phyloP scores from a whole-genome alignment of 2,888 invertebrate genomes.

The Allygus modestus region DNA sequence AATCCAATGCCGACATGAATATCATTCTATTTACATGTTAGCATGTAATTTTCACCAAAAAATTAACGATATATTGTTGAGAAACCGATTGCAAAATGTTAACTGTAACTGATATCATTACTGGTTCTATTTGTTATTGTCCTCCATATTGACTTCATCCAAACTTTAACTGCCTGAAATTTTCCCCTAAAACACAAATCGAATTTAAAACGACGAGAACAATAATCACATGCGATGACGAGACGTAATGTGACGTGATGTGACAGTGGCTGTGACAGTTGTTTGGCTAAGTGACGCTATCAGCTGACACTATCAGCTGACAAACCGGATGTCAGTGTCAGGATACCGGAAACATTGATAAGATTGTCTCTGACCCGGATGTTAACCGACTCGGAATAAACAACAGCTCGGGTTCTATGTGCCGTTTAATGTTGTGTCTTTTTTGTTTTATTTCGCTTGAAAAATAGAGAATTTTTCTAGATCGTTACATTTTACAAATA shows the following conservation, averaged over 20 bases:
- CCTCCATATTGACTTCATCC: too few relatives aligned
- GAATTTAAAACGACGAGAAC: neutral
- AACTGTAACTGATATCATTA: too few relatives aligned
- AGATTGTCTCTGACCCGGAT: constrained; percentile 52
- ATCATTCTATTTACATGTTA: too few relatives aligned
- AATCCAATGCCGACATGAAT: too few relatives aligned
- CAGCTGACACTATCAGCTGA: constrained; percentile 56
- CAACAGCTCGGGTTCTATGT: neutral
- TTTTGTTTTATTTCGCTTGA: too few relatives aligned
- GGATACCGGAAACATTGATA: constrained; percentile 53
- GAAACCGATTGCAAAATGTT: too few relatives aligned
- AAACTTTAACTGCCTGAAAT: too few relatives aligned
- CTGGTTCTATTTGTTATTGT: too few relatives aligned
- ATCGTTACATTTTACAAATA: too few relatives aligned
- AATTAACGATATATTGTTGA: too few relatives aligned
- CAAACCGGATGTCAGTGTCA: constrained; percentile 43
- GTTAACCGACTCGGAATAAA: constrained; percentile 27
- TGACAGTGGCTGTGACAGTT: constrained; percentile 37
- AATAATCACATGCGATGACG: neutral
- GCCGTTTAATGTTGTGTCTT: neutral
- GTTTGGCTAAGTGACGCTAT: constrained; percentile 45
- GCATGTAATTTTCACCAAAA: too few relatives aligned
- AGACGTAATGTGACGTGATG: constrained; percentile 6
- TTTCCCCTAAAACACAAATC: neutral
- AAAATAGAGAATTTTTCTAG: too few relatives aligned